Conservation (phyloP, 2,113 vertebrate species). For the Boleophthalmus pectinirostris region DNA sequence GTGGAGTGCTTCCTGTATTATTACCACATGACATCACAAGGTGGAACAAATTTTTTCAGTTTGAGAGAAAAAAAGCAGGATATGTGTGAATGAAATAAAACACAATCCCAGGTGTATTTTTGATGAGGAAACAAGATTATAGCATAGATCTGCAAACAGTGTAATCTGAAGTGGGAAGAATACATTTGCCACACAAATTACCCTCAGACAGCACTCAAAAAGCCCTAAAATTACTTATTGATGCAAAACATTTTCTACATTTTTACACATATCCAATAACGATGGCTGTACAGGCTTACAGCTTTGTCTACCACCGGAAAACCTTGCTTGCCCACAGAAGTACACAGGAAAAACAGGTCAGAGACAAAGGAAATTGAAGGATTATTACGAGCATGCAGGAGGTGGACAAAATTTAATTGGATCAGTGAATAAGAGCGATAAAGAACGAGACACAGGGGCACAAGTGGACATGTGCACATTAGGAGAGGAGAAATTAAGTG, state of each 20-base stretch:
- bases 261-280: neutral
- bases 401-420: conserved; percentile 48
- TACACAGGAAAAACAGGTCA: conserved; percentile 14
- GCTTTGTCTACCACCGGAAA: neutral
- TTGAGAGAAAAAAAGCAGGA: too few relatives aligned
- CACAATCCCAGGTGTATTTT: too few relatives aligned
- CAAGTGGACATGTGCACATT: conserved; percentile 46
- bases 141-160: too few relatives aligned
- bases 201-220: too few relatives aligned
- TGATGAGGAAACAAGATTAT: too few relatives aligned
- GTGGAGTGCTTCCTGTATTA: too few relatives aligned
- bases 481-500: conserved; percentile 38
- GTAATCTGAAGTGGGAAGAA: too few relatives aligned
- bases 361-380: conserved; percentile 39
- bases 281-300: neutral
- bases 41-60: too few relatives aligned
- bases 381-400: conserved; percentile 36
- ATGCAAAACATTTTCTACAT: neutral
- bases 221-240: too few relatives aligned
- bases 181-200: too few relatives aligned
- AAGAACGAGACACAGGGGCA: conserved; percentile 1
- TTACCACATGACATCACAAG: too few relatives aligned
- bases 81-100: too few relatives aligned
- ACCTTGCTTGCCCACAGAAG: neutral
- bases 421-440: conserved; percentile 24